A percentile compares a stretch with the other conserved stretches of the same genome.
Conservation (phyloP, 2,797 vertebrate genomes). For the Menidia menidia region DNA sequence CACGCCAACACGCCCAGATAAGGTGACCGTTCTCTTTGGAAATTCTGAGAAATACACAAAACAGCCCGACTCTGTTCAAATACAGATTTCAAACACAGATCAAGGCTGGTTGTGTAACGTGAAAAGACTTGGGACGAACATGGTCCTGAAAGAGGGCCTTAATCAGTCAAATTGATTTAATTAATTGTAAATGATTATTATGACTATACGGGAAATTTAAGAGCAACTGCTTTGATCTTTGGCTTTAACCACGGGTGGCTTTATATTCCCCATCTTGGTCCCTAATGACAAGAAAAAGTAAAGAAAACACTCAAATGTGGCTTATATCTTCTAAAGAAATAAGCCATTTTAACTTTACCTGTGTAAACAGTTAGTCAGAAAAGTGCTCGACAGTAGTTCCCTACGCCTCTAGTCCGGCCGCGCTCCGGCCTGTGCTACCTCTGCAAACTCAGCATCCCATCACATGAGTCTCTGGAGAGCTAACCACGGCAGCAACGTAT, state of each 20-base stretch:
- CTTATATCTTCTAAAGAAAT: neutral
- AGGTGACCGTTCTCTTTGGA: too few species aligned
- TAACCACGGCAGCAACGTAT: neutral
- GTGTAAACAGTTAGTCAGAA: neutral
- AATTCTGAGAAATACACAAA: neutral
- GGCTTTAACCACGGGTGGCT: neutral
- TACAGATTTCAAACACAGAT: neutral
- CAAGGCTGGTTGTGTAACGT: neutral
- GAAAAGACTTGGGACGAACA: neutral
- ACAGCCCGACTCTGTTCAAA: neutral
- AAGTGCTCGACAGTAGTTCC: neutral
- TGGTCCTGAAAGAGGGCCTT: neutral
- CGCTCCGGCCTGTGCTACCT: constrained; percentile 6
- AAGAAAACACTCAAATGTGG: neutral
- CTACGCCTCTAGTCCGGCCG: neutral
- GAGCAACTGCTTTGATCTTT: neutral
- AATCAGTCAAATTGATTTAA: neutral
- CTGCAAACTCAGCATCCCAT: constrained; percentile 18
- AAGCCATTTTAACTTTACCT: neutral
- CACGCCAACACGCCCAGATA: too few species aligned
- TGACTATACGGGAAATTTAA: neutral
- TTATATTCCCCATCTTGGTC: neutral
- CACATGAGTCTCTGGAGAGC: constrained; percentile 11
- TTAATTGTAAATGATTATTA: neutral
- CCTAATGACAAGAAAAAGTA: neutral